Percentiles rank a stretch among this genome's conserved stretches.
These are phyloP conservation scores for Leptogaster cylindrica DNA, from an alignment of 2,888 invertebrate genomes.

Conservation along the genomic window DNA sequence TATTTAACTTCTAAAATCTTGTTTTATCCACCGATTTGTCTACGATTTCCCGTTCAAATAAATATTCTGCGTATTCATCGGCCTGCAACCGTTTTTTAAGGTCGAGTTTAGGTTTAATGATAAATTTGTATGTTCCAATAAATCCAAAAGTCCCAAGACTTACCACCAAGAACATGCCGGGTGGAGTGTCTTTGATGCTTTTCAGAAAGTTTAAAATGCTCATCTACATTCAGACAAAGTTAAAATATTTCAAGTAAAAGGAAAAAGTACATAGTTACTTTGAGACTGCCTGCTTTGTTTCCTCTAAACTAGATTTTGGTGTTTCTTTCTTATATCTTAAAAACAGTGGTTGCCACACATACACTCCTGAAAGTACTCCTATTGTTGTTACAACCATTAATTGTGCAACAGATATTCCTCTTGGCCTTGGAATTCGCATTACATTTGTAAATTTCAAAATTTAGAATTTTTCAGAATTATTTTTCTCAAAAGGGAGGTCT, in stretches of 20 bases:
- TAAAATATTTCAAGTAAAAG: not conserved
- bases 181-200: conserved; percentile 51
- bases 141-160: conserved; percentile 51
- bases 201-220: conserved; percentile 54
- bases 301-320: not conserved
- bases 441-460: no score
- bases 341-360: conserved; percentile 63
- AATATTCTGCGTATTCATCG: conserved; percentile 56
- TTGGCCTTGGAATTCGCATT: conserved; percentile 60
- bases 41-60: conserved; percentile 55
- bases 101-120: conserved; percentile 54
- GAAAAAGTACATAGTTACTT: conserved; percentile 25
- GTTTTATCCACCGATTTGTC: not conserved
- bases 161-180: conserved; percentile 56
- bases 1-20: not conserved
- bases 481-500: no score
- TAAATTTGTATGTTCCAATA: conserved; percentile 51
- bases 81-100: conserved; percentile 53
- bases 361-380: conserved; percentile 52
- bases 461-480: no score
- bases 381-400: conserved; percentile 59
- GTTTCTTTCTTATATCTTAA: conserved; percentile 53
- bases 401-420: conserved; percentile 57
- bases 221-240: conserved; percentile 55
- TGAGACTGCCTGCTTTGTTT: conserved; percentile 15